Evolutionary conservation across 2,888 invertebrate species (phyloP), one percentile per base, ranked within the genome.

Genomic region (Rhodophaea formosa): DNA sequence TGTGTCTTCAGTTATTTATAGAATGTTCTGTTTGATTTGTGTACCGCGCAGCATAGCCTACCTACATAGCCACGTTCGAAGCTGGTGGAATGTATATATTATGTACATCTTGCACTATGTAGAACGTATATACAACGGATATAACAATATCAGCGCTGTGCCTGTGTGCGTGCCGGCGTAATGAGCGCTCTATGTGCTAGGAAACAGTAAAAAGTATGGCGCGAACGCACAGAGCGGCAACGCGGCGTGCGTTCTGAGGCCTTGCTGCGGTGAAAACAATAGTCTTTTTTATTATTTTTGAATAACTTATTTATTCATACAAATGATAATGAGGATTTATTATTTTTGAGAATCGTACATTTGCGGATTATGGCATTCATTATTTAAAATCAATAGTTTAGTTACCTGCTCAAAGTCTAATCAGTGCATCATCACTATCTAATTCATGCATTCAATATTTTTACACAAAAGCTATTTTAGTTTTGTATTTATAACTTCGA

Each of bases 201-300:
- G 91, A 90, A 92, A 92, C 92, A 92, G 91, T 92, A 91, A 92
- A 92, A 92, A 92, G 92, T 92, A 91, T 88, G 90, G 91, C 90
- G 90, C 88, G 88, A 84, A 84, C 80, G 86, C 79, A 77, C 84
- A 65, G 81, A 78, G 77, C 77, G 91, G 88, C 90, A 91, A 89
- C 89, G 77, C 76, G 79, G 88, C 87, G 76, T 79, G 80, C 83
- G 83, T 82, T 82, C 73, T 69, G 87, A 81, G 81, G 84, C 85
- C 84, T 79, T 75, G 84, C 78, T 76, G 75, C 80, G 78, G 85
- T 85, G 86, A 89, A 88, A 89, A 89, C 89, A 90, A 90, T 89
- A 80, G 79, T 75, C 77, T 70, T 74, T 77, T 81, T 79, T 72
- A 74, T 35, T 77, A 73, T 75, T 79, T 74, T 74, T 76, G 74